Evolutionary conservation across 2,888 invertebrate genomes (phyloP).

Genomic region (Sminthurinus aureus): DNA sequence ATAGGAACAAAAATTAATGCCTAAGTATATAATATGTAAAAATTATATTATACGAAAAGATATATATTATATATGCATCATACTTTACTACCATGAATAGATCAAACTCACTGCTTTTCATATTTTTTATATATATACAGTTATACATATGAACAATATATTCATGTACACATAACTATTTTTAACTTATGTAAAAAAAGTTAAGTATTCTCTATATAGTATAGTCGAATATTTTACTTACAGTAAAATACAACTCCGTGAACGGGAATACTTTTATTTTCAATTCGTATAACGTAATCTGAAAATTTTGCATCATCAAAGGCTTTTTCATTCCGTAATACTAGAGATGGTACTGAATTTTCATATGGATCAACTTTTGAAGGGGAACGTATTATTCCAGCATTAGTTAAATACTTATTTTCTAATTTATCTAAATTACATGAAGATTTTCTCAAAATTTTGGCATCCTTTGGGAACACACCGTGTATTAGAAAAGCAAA

Average conservation of each 20-base stretch:
- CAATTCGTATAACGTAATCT: constrained; percentile 14
- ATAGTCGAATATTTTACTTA: not conserved
- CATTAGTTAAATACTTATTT: constrained; percentile 9
- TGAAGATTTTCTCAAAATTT: constrained; percentile 22
- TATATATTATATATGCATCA: too few species aligned
- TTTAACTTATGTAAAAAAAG: too few species aligned
- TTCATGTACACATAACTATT: too few species aligned
- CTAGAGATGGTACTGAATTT: not conserved
- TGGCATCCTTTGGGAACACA: constrained; percentile 18
- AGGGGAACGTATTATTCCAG: not conserved
- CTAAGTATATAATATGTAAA: too few species aligned
- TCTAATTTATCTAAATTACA: constrained; percentile 28
- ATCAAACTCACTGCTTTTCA: too few species aligned
- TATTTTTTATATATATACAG: not conserved
- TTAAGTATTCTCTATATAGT: too few species aligned
- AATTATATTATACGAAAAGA: too few species aligned
- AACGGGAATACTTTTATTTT: constrained; percentile 15
- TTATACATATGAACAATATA: not conserved
- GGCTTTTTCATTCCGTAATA: not conserved
- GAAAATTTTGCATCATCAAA: constrained; percentile 14
- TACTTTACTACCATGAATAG: too few species aligned
- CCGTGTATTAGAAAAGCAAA: constrained; percentile 33
- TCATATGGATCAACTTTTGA: not conserved
- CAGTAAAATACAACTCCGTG: constrained; percentile 28
- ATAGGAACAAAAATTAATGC: too few species aligned